A percentile compares a stretch with the other conserved stretches of the same genome.
phyloP scores from a whole-genome alignment of 2,888 invertebrate genomes.

The Sphecodes monilicornis region DNA sequence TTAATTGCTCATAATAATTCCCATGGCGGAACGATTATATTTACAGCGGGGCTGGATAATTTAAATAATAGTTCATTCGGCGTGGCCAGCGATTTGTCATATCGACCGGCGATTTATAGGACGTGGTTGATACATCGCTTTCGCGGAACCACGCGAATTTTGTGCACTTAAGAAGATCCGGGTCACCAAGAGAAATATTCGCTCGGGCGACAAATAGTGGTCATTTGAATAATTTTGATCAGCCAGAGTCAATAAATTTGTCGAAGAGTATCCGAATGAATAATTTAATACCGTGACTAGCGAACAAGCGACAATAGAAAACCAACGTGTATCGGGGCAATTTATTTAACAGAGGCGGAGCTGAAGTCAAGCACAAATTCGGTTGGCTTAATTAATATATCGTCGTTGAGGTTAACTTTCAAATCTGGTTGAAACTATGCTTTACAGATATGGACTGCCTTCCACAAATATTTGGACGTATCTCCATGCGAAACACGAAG shows the following conservation, averaged over 20 bases:
- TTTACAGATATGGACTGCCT: background rate
- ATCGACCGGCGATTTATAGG: background rate
- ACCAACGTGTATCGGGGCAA: background rate
- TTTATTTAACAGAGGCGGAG: background rate
- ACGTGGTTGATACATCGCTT: background rate
- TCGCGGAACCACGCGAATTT: background rate
- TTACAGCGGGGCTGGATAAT: constrained; percentile 3
- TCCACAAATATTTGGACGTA: background rate
- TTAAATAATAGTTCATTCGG: constrained; percentile 6
- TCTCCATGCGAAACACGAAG: background rate
- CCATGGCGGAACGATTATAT: background rate
- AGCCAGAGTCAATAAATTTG: background rate
- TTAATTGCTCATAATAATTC: constrained; percentile 17
- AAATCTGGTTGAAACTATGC: background rate
- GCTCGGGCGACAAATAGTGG: background rate
- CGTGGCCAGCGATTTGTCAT: background rate
- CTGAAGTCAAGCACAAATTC: background rate
- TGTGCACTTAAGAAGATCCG: background rate
- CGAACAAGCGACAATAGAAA: background rate
- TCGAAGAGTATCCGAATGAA: background rate
- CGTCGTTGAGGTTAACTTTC: background rate
- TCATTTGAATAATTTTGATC: background rate
- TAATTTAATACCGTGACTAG: background rate
- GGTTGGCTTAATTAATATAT: background rate
- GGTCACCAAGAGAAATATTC: background rate